Base-by-base conservation (phyloP, 2,888 invertebrate species). In the Philaethria dido region DNA sequence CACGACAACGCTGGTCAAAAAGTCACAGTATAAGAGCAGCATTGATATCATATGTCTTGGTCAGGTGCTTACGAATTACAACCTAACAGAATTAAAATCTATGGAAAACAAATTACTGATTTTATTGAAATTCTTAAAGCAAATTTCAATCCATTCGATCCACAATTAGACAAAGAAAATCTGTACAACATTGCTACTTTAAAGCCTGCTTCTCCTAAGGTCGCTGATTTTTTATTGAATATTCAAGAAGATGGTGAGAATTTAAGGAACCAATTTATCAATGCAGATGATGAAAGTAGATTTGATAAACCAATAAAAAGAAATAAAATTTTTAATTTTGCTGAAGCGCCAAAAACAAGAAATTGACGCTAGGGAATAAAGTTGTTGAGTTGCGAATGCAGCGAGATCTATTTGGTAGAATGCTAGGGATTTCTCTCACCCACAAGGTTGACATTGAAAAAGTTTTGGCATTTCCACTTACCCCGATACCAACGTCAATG, bases 11-110 rank as follows among this genome's bases (percentile, higher is more conserved):
- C 9, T 74, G 74, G 73, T 68, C 70, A 14, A 45, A 50, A 63
- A 74, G 66, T 66, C 72, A 78, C 71, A 60, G 71, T 66, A 42
- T 72, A 60, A 69, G 75, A 74, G 70, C 74, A 61, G 66, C 73
- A 68, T 67, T 75, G 65, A 63, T 73, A 42, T 64, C 62, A 54
- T 50, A 64, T 9, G 64, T 64, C 20, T 62, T 61, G 18, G 36
- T n/a, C n/a, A n/a, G n/a, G n/a, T n/a, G n/a, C n/a, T n/a, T n/a
- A n/a, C n/a, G 36, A n/a, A 16, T 36, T 36, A 44, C 18, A 39
- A 39, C 39, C 20, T 6, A 52, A 52, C 22, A 18, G 29, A 6
- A 39, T 50, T 22, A 52, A 48, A 62, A 25, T 50, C 20, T 62
- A 39, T 62, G 42, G 2, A 52, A 62, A 52, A 52, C 50, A 62